These are phyloP conservation scores for Sclerurus mexicanus DNA, from an alignment of 2,113 vertebrate genomes.

Conservation along the genomic window DNA sequence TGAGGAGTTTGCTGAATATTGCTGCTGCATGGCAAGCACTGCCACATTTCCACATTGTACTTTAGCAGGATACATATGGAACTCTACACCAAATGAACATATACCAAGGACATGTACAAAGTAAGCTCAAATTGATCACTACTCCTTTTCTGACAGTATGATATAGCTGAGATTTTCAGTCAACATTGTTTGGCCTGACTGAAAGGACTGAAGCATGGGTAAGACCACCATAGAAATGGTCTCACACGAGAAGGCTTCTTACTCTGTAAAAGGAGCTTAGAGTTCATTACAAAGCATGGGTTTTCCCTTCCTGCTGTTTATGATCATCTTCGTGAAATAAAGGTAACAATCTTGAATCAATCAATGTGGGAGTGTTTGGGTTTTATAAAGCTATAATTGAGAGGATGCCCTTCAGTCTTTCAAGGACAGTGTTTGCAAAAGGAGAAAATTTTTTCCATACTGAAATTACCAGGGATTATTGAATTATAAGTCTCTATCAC, in stretches of 20 bases:
- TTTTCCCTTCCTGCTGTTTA: background rate
- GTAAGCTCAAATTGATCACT: background rate
- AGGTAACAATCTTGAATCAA: background rate
- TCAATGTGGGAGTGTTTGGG: background rate
- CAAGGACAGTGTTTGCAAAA: background rate
- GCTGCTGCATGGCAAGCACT: background rate
- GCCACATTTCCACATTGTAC: background rate
- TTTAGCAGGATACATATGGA: background rate
- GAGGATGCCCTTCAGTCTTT: background rate
- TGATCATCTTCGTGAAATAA: background rate
- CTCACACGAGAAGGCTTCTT: rapidly evolving
- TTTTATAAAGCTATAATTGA: background rate
- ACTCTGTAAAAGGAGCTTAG: background rate
- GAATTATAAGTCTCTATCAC: background rate
- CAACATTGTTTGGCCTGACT: background rate
- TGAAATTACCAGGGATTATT: background rate
- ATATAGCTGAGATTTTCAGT: background rate
- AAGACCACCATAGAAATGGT: background rate
- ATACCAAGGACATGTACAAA: background rate
- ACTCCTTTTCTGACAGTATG: background rate
- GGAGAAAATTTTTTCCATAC: background rate
- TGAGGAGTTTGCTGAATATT: background rate
- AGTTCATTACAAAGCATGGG: background rate
- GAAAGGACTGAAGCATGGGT: background rate
- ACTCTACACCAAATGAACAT: background rate